These are phyloP conservation scores for Trachelipus rathkii DNA, from an alignment of 1,140 invertebrate species.

Conservation along the genomic window DNA sequence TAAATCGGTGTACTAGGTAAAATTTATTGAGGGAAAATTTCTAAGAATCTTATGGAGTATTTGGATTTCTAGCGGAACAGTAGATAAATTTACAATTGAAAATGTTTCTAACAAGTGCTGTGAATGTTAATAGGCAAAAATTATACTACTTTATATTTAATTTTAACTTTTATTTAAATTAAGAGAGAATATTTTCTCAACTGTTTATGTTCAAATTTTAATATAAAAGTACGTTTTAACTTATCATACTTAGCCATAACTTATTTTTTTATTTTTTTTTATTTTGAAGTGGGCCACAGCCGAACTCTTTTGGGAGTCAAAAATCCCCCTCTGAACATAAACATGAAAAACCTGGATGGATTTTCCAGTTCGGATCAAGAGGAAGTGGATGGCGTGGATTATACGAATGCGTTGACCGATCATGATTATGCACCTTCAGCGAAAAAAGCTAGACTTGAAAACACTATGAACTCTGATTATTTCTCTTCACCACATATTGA, in stretches of 20 bases:
- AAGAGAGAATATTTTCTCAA: too few species aligned
- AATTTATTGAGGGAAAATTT: too few species aligned
- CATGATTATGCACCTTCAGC: neutral
- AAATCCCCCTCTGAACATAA: constrained; percentile 1
- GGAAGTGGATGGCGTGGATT: neutral
- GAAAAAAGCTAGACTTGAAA: neutral
- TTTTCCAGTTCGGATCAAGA: neutral
- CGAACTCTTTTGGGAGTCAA: neutral
- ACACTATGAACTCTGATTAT: neutral
- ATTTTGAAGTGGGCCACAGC: neutral
- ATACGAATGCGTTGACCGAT: neutral
- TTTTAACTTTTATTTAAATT: too few species aligned
- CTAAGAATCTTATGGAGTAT: too few species aligned
- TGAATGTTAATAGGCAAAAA: too few species aligned
- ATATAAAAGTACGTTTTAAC: neutral
- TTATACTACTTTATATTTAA: too few species aligned
- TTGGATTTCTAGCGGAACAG: too few species aligned
- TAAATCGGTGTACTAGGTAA: too few species aligned
- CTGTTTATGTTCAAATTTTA: too few species aligned
- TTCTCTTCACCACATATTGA: neutral
- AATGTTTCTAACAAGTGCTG: too few species aligned
- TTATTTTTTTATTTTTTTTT: neutral
- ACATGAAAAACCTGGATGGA: neutral
- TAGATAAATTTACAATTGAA: too few species aligned
- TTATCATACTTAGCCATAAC: neutral